These are phyloP conservation scores for Argyra leucocephala DNA, from an alignment of 2,888 invertebrate genomes.

Conservation along the genomic window DNA sequence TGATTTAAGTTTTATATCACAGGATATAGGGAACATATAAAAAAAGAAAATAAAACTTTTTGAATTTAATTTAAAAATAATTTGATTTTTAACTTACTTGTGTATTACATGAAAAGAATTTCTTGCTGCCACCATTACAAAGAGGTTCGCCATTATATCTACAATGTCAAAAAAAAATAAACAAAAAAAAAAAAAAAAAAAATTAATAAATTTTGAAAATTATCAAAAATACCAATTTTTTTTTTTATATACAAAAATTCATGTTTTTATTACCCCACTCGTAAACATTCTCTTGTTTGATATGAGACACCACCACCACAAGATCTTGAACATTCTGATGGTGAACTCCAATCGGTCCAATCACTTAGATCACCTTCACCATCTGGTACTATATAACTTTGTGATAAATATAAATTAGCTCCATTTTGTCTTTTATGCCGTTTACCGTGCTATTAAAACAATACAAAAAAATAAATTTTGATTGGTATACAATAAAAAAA, in stretches of 20 bases:
- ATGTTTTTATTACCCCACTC: conserved; percentile 46
- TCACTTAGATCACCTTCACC: conserved; percentile 55
- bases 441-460: conserved; percentile 57
- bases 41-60: no score
- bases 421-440: conserved; percentile 71
- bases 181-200: not conserved
- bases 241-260: not conserved
- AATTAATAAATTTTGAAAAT: not conserved
- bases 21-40: no score
- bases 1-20: no score
- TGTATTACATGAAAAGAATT: conserved; percentile 85
- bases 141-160: conserved; percentile 53
- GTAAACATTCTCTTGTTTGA: conserved; percentile 68
- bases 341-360: conserved; percentile 78
- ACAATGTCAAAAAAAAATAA: conserved; percentile 26
- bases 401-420: conserved; percentile 61
- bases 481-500: no score
- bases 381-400: conserved; percentile 60
- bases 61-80: no score
- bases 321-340: conserved; percentile 75
- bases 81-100: conserved; percentile 51
- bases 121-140: conserved; percentile 69
- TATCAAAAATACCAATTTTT: no score
- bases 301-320: conserved; percentile 90
- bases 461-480: no score